A percentile compares a stretch with the other conserved stretches of the same genome.
Evolutionary conservation across 1,140 invertebrate genomes (phyloP).

Genomic region (Rhynchophorus ferrugineus): DNA sequence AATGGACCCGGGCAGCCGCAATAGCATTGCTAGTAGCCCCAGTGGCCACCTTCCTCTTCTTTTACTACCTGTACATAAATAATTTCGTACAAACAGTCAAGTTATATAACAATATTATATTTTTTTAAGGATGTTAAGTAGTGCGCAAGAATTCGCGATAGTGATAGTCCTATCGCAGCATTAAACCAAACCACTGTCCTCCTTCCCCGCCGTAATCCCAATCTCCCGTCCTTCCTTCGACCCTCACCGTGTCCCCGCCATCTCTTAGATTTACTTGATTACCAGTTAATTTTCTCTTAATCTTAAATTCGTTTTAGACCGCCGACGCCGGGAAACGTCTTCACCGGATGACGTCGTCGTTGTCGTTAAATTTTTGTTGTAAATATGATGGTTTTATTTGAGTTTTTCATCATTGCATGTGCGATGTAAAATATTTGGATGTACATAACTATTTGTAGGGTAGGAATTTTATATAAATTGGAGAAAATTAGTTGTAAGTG

Average conservation of each 20-base stretch:
- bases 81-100: slow-evolving; percentile 35
- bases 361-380: too few species aligned
- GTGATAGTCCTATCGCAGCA: neutral
- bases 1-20: slow-evolving; percentile 38
- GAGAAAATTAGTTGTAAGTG: too few species aligned
- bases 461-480: too few species aligned
- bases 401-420: too few species aligned
- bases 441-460: too few species aligned
- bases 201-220: neutral
- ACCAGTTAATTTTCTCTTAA: slow-evolving; percentile 21
- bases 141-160: slow-evolving; percentile 13
- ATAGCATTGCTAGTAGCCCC: slow-evolving; percentile 39
- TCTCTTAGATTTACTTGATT: slow-evolving; percentile 14
- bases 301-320: too few species aligned
- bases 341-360: too few species aligned
- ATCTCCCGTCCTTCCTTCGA: neutral
- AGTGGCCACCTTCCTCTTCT: slow-evolving; percentile 10
- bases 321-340: too few species aligned
- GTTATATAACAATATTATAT: slow-evolving; percentile 36
- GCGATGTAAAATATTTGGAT: too few species aligned
- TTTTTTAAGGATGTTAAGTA: slow-evolving; percentile 39
- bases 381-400: too few species aligned
- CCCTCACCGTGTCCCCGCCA: neutral
- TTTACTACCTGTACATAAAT: slow-evolving; percentile 36
- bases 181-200: slow-evolving; percentile 1